A percentile compares a stretch with the other conserved stretches of the same genome.
Conservation (phyloP, 2,797 vertebrate genomes). For the Anas capensis region DNA sequence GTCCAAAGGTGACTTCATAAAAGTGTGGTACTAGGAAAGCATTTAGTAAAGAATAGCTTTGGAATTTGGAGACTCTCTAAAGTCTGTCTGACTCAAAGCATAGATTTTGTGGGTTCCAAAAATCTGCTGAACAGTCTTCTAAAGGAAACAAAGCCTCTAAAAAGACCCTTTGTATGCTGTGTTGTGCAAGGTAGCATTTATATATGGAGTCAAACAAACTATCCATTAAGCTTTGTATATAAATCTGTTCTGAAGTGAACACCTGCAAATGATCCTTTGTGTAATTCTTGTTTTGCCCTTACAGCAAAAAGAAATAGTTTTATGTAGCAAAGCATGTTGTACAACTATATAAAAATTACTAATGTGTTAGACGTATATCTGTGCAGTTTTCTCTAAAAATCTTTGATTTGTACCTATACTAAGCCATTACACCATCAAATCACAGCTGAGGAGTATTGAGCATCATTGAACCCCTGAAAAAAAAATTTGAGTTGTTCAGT, state of each 20-base stretch:
- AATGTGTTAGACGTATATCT: background rate
- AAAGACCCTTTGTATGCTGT: background rate
- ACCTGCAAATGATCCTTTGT: background rate
- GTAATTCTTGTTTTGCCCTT: background rate
- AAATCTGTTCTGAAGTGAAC: background rate
- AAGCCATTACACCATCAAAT: background rate
- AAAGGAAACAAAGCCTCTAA: background rate
- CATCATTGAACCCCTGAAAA: background rate
- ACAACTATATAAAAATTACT: background rate
- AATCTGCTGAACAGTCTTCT: background rate
- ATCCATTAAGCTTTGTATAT: background rate
- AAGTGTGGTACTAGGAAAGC: background rate
- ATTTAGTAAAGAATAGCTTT: background rate
- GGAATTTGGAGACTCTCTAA: background rate
- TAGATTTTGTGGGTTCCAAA: background rate
- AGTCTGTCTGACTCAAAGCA: background rate
- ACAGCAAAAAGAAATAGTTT: background rate
- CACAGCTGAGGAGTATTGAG: background rate
- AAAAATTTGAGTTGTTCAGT: background rate
- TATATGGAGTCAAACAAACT: background rate
- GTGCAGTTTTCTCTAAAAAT: background rate
- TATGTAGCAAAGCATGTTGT: accelerated
- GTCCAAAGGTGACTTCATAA: background rate
- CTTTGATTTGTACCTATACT: background rate
- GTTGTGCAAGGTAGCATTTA: background rate